A percentile compares a stretch with the other conserved stretches of the same genome.
phyloP scores from a whole-genome alignment of 2,113 vertebrate species.

The Eurypyga helias region DNA sequence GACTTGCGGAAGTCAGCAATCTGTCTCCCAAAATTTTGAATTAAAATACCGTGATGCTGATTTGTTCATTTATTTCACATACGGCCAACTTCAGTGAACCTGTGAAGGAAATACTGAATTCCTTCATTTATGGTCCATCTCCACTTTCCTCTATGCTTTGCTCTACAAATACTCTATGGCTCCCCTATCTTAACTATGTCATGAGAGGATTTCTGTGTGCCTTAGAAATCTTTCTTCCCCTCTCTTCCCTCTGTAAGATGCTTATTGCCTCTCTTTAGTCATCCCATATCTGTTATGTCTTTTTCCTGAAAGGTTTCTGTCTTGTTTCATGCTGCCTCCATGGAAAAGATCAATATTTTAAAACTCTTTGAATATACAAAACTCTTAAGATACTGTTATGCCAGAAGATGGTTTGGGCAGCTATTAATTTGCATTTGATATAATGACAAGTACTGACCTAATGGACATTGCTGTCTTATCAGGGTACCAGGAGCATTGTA shows the following conservation, averaged over 20 bases:
- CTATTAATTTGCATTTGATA: neutral
- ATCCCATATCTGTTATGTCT: neutral
- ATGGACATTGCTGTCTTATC: neutral
- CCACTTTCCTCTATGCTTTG: neutral
- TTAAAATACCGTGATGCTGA: neutral
- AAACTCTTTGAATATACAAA: neutral
- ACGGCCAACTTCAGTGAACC: neutral
- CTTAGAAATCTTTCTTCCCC: neutral
- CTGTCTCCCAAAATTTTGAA: neutral
- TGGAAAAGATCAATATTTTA: neutral
- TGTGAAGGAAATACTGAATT: neutral
- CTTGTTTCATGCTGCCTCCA: neutral
- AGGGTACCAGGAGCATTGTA: neutral
- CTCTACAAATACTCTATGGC: neutral
- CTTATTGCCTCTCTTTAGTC: neutral
- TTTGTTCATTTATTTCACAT: neutral
- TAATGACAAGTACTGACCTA: neutral
- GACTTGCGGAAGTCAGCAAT: neutral
- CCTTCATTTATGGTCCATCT: accelerated
- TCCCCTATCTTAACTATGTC: neutral
- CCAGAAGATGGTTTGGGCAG: neutral
- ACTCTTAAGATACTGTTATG: neutral
- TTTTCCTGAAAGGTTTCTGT: neutral
- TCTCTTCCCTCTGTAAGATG: neutral
- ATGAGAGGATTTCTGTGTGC: neutral